Percentiles rank a stretch among this genome's conserved stretches.
These are phyloP conservation scores for Sthenelais limicola DNA, from an alignment of 2,888 invertebrate genomes.

Conservation along the genomic window DNA sequence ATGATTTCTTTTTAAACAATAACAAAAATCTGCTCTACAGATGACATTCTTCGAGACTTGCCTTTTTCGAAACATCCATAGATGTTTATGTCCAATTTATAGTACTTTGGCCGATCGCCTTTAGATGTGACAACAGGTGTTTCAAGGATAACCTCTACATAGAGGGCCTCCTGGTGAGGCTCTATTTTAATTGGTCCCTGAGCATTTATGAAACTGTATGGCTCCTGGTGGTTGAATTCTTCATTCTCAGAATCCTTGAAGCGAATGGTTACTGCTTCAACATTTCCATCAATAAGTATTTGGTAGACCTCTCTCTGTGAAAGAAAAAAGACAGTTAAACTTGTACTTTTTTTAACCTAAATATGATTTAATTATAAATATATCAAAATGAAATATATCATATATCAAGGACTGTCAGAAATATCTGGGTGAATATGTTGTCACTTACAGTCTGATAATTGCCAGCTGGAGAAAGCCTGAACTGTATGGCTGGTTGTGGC, in stretches of 20 bases:
- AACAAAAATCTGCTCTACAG: too few relatives aligned
- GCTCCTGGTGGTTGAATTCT: neutral
- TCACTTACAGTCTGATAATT: conserved; percentile 16
- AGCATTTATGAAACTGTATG: neutral
- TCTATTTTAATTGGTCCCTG: neutral
- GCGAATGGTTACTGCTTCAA: neutral
- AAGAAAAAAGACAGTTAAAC: too few relatives aligned
- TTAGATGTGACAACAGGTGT: neutral
- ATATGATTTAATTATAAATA: too few relatives aligned
- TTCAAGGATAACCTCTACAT: conserved; percentile 2
- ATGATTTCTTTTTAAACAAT: too few relatives aligned
- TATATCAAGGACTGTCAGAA: too few relatives aligned
- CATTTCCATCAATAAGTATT: neutral
- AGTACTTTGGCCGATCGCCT: neutral
- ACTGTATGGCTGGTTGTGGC: neutral
- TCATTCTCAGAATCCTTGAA: conserved; percentile 10
- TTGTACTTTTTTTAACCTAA: too few relatives aligned
- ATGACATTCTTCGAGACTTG: too few relatives aligned
- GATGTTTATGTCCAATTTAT: neutral
- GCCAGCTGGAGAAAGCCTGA: neutral
- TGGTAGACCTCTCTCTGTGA: conserved; percentile 15
- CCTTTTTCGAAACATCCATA: conserved; percentile 14
- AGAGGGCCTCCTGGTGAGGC: neutral
- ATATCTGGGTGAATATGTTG: too few relatives aligned
- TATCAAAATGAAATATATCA: too few relatives aligned